Evolutionary conservation across 2,888 invertebrate species (phyloP).

Genomic region (Drosophila monieri): DNA sequence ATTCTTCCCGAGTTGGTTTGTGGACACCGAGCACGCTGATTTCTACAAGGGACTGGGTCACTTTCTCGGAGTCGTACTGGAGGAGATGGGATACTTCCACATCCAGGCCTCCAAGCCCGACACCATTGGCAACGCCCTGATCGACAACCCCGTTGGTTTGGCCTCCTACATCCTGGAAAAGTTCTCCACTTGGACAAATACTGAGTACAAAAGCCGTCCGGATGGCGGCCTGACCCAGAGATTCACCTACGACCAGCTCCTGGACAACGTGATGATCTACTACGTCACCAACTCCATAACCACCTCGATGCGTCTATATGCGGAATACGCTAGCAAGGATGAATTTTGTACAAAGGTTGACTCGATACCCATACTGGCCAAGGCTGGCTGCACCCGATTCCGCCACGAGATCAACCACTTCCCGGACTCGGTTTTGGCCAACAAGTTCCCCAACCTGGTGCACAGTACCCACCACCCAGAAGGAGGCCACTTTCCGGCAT

Average conservation of each 20-base stretch:
- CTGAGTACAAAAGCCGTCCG: slow-evolving; percentile 82
- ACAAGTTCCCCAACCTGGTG: slow-evolving; percentile 88
- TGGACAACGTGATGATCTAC: slow-evolving; percentile 92
- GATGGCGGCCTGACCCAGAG: slow-evolving; percentile 88
- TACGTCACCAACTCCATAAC: slow-evolving; percentile 90
- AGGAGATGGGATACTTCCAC: slow-evolving; percentile 88
- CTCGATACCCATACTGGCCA: slow-evolving; percentile 87
- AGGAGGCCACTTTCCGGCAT: slow-evolving; percentile 94
- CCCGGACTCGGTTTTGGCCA: slow-evolving; percentile 86
- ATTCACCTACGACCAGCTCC: slow-evolving; percentile 85
- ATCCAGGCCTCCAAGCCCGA: slow-evolving; percentile 95
- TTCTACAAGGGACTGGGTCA: slow-evolving; percentile 84
- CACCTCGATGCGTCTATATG: slow-evolving; percentile 89
- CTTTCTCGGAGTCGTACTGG: slow-evolving; percentile 63
- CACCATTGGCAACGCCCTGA: slow-evolving; percentile 87
- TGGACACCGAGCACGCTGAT: slow-evolving; percentile 84
- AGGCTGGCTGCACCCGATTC: slow-evolving; percentile 90
- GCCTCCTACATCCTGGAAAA: slow-evolving; percentile 96
- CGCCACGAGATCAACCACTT: slow-evolving; percentile 87
- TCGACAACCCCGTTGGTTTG: slow-evolving; percentile 89
- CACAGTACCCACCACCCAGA: slow-evolving; percentile 87
- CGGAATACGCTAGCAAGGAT: slow-evolving; percentile 85
- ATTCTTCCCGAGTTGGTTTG: slow-evolving; percentile 86
- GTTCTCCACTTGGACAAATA: slow-evolving; percentile 90
- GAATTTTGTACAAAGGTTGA: slow-evolving; percentile 67